Conservation (phyloP, 2,113 vertebrate species). For the Maccullochella peelii region DNA sequence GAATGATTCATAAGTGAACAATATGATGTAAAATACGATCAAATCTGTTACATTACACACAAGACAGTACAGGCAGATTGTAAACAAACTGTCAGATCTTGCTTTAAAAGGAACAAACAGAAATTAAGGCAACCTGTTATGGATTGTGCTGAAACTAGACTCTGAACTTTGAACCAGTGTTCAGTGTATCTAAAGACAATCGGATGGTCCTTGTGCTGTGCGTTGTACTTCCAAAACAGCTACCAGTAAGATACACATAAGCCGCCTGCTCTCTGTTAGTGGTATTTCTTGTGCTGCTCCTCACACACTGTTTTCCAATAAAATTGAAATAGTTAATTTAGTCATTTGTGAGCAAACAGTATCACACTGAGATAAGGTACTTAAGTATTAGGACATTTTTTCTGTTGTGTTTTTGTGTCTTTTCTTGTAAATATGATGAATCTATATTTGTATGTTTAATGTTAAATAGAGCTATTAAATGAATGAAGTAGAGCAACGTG, state of each 20-base stretch:
- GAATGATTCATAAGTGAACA: conserved; percentile 5
- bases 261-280: not conserved
- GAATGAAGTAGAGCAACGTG: conserved; percentile 44
- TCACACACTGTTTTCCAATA: not conserved
- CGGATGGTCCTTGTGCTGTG: no score
- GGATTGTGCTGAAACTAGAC: no score
- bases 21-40: conserved; percentile 11
- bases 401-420: not conserved
- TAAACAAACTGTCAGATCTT: not conserved
- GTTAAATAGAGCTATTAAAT: not conserved
- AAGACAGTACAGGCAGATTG: not conserved
- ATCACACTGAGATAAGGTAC: not conserved
- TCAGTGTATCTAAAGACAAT: no score
- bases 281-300: not conserved
- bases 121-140: not conserved
- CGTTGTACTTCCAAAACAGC: no score
- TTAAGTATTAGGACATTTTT: not conserved
- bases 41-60: not conserved
- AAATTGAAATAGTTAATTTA: not conserved
- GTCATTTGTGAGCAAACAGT: not conserved
- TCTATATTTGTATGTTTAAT: not conserved
- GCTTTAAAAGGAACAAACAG: not conserved
- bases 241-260: not conserved
- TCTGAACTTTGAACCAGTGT: no score
- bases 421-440: not conserved